Base-by-base conservation (phyloP, 1,140 invertebrate species). In the Ectropis grisescens region DNA sequence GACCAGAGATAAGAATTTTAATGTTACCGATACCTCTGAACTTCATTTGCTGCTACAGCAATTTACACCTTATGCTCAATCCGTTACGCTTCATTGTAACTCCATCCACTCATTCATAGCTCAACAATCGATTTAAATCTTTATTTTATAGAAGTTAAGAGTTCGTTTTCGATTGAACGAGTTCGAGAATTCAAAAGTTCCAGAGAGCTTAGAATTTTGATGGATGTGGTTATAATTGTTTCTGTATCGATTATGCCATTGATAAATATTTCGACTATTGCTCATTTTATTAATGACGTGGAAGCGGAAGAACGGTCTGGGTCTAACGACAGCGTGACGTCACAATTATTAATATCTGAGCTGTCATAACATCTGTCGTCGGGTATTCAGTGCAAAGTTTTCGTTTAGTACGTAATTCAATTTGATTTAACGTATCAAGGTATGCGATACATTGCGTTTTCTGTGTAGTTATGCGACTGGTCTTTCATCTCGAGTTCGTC, bases 161-260 rank as follows among this genome's bases (percentile, higher is more conserved):
- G 53, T 55, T 33, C 23, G 45, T 33, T 57, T 47, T 65, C 29
- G 29, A 54, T 36, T 37, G 28, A 16, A 38, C n/a, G n/a, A n/a
- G n/a, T 24, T 16, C 9, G 24, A 2, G 5, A 60, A 70, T 49
- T 37, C 46, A 47, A 52, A 61, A n/a, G n/a, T n/a, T n/a, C n/a
- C n/a, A n/a, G 43, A 42, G 38, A 45, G 58, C 74, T 60, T 57
- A 71, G 58, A 68, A 78, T 78, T 74, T 81, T 81, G 75, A 81
- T 81, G 67, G 65, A 81, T 81, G 72, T 61, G 58, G 58, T 81
- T 81, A 81, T 81, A 81, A 81, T 81, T 81, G 70, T 81, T 81
- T 81, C 69, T 75, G 75, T 81, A 81, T 81, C 72, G 76, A 81
- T 81, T 81, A 81, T 81, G 76, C 72, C 72, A 81, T 74, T 78